Conservation (phyloP, 2,888 invertebrate species). For the Meganola albula region DNA sequence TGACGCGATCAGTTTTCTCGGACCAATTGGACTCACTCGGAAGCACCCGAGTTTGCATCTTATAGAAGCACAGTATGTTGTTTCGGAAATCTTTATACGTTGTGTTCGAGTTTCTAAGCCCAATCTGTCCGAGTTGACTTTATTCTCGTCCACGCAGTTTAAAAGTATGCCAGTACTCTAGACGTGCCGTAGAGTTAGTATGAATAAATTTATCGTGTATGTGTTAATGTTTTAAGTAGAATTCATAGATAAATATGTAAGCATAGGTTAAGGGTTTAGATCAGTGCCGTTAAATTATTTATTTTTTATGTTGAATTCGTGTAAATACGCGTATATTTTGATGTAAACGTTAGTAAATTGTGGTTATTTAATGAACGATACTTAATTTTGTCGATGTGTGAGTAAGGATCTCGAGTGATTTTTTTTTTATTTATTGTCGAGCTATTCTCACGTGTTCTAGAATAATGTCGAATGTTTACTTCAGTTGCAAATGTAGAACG, state of each 20-base stretch:
- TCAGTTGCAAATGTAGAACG: too few species aligned
- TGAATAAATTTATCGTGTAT: constrained; percentile 48
- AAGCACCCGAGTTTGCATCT: too few species aligned
- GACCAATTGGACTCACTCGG: too few species aligned
- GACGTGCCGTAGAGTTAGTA: constrained; percentile 50
- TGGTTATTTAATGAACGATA: constrained; percentile 66
- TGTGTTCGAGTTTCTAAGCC: too few species aligned
- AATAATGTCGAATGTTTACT: too few species aligned
- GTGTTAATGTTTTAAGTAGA: constrained; percentile 57
- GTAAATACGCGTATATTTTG: constrained; percentile 70
- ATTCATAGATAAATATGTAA: constrained; percentile 67
- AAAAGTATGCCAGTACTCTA: constrained; percentile 71
- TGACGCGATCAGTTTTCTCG: too few species aligned
- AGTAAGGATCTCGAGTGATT: constrained; percentile 59
- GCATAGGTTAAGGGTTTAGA: constrained; percentile 69
- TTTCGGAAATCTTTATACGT: too few species aligned
- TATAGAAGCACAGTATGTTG: too few species aligned
- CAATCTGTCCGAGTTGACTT: too few species aligned
- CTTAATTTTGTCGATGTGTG: constrained; percentile 40
- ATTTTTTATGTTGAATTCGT: constrained; percentile 74
- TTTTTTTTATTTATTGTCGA: constrained; percentile 51
- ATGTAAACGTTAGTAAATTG: constrained; percentile 65
- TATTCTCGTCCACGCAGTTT: constrained; percentile 19
- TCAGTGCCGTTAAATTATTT: constrained; percentile 71
- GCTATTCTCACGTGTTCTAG: too few species aligned